Evolutionary conservation across 2,888 invertebrate genomes (phyloP).

Genomic region (Anthophora plumipes): DNA sequence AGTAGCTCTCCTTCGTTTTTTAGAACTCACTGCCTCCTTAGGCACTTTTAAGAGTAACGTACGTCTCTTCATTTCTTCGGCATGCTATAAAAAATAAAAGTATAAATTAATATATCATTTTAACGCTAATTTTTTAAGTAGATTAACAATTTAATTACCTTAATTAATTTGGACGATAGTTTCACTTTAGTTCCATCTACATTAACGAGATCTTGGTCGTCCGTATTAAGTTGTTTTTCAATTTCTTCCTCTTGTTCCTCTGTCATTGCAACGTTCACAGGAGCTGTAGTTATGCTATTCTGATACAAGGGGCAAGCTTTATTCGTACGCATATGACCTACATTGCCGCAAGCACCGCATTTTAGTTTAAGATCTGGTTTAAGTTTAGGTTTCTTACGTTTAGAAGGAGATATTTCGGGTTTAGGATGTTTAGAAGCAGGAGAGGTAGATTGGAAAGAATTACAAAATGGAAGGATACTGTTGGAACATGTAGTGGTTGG

Average conservation of each 20-base stretch:
- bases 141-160: constrained; percentile 86
- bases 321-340: constrained; percentile 94
- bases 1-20: constrained; percentile 88
- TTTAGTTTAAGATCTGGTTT: constrained; percentile 96
- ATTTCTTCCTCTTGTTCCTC: constrained; percentile 94
- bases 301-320: constrained; percentile 98
- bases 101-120: constrained; percentile 1
- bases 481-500: constrained; percentile 75
- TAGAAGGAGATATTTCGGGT: constrained; percentile 86
- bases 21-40: constrained; percentile 88
- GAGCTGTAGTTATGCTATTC: constrained; percentile 86
- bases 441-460: constrained; percentile 75
- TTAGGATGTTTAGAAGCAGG: constrained; percentile 76
- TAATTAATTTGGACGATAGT: constrained; percentile 93
- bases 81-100: constrained; percentile 87
- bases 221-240: constrained; percentile 90
- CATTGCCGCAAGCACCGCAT: constrained; percentile 98
- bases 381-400: constrained; percentile 92
- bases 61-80: constrained; percentile 93
- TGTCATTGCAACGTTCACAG: constrained; percentile 89
- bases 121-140: neutral
- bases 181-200: constrained; percentile 98
- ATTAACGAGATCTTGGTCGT: constrained; percentile 95
- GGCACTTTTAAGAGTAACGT: constrained; percentile 92
- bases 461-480: constrained; percentile 79